phyloP scores from a whole-genome alignment of 2,113 vertebrate genomes.

The Danio rerio region GRCz12tu NC_133194.1:38428501-38429000 shows the following conservation, averaged over 20 bases:
- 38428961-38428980: conserved; percentile 24
- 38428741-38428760: conserved; percentile 11
- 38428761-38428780: not conserved
- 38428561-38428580: conserved; percentile 65
- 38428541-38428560: conserved; percentile 67
- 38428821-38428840: conserved; percentile 33
- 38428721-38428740: not conserved
- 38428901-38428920: conserved; percentile 17
- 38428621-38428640: conserved; percentile 49
- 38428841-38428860: not conserved
- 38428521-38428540: conserved; percentile 74
- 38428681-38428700: conserved; percentile 4
- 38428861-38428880: conserved; percentile 22
- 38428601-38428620: conserved; percentile 45
- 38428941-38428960: conserved; percentile 41
- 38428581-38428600: conserved; percentile 61
- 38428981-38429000: conserved; percentile 23
- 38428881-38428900: conserved; percentile 22
- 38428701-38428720: conserved; percentile 21
- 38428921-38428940: conserved; percentile 19
- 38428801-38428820: conserved; percentile 13
- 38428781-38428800: conserved; percentile 22
- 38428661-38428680: not conserved
- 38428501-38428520: conserved; percentile 74
- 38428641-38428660: conserved; percentile 17